Conservation (phyloP, 1,140 invertebrate species). For the Chrysomallon squamiferum region DNA sequence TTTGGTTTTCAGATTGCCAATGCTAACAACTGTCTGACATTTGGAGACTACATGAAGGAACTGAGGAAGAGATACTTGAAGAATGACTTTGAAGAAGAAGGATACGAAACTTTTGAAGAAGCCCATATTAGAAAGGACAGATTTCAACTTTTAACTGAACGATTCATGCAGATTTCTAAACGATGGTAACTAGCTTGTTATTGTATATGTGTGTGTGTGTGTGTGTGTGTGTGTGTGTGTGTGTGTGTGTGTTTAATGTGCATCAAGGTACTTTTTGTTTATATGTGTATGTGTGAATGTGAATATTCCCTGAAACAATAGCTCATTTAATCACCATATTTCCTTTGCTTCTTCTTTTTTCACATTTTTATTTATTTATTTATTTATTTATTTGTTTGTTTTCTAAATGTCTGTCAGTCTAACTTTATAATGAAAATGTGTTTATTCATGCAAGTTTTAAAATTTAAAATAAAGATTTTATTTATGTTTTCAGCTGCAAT, state of each 20-base stretch:
- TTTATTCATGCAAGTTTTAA: too few relatives aligned
- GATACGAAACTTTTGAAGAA: conserved; percentile 61
- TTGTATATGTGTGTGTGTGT: neutral
- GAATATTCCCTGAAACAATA: too few relatives aligned
- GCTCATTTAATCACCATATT: too few relatives aligned
- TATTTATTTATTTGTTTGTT: too few relatives aligned
- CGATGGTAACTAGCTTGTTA: conserved; percentile 39
- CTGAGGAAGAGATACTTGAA: conserved; percentile 83
- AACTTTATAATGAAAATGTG: too few relatives aligned
- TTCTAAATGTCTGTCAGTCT: too few relatives aligned
- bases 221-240: conserved; percentile 1
- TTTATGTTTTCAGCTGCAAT: conserved; percentile 63
- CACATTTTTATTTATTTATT: too few relatives aligned
- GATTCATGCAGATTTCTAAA: conserved; percentile 43
- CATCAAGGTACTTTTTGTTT: neutral
- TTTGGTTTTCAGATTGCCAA: conserved; percentile 74
- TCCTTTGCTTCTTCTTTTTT: too few relatives aligned
- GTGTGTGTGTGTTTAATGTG: too few relatives aligned
- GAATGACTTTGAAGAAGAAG: conserved; percentile 55
- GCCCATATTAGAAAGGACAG: conserved; percentile 54
- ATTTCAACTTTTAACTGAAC: conserved; percentile 53
- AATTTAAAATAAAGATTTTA: too few relatives aligned
- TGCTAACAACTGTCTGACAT: conserved; percentile 89
- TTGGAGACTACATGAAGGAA: conserved; percentile 85
- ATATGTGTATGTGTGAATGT: neutral